phyloP scores from a whole-genome alignment of 2,113 vertebrate species.

The Lamprologus tigripictilis region DNA sequence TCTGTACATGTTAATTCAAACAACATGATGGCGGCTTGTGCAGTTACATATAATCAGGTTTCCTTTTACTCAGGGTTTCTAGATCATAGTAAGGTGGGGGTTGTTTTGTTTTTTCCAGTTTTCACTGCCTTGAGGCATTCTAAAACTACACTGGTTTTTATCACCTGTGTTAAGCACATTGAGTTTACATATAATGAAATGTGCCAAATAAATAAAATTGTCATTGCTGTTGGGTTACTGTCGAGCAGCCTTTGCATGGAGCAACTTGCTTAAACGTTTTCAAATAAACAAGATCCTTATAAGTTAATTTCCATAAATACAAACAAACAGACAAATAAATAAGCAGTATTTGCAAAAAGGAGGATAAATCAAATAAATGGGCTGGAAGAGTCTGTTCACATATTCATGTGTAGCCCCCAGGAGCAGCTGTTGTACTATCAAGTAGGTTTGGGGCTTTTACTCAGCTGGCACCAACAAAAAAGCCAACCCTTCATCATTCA shows the following conservation, averaged over 20 bases:
- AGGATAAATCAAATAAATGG: neutral
- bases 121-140: neutral
- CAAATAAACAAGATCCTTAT: neutral
- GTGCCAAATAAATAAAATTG: neutral
- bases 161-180: neutral
- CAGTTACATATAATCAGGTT: neutral
- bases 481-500: neutral
- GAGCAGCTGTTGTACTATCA: neutral
- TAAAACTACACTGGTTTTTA: neutral
- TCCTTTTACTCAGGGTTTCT: neutral
- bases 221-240: neutral
- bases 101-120: neutral
- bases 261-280: neutral
- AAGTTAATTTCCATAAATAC: neutral
- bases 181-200: neutral
- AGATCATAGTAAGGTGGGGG: neutral
- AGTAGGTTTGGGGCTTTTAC: neutral
- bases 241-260: neutral
- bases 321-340: neutral
- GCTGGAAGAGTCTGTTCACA: neutral
- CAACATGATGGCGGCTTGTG: neutral
- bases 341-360: neutral
- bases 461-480: neutral
- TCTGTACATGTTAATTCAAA: neutral
- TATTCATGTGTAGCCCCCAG: constrained; percentile 1